These are phyloP conservation scores for Leptonema lineaticorne DNA, from an alignment of 1,140 invertebrate genomes.

Conservation along the genomic window DNA sequence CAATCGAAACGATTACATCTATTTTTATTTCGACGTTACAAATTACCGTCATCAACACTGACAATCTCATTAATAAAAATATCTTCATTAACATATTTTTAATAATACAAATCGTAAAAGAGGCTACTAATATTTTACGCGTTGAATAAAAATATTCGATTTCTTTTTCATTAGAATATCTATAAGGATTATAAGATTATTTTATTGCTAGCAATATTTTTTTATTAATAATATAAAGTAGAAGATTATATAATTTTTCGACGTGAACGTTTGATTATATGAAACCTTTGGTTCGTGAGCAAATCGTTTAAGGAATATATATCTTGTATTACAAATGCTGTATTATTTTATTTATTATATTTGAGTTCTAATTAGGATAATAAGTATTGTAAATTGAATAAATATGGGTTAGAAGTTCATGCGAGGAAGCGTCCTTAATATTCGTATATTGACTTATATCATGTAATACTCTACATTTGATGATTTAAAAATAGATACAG, in stretches of 20 bases:
- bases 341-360: neutral
- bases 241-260: neutral
- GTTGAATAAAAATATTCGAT: neutral
- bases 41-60: constrained; percentile 1
- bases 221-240: too few relatives aligned
- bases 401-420: constrained; percentile 10
- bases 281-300: neutral
- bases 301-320: neutral
- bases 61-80: constrained; percentile 1
- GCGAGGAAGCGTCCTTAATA: neutral
- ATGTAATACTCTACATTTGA: too few relatives aligned
- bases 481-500: too few relatives aligned
- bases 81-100: constrained; percentile 24
- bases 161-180: neutral
- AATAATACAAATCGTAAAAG: neutral
- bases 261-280: too few relatives aligned
- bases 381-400: constrained; percentile 22
- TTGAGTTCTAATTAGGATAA: neutral
- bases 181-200: neutral
- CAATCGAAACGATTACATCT: too few relatives aligned
- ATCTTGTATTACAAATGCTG: neutral
- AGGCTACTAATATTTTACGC: neutral
- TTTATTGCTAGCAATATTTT: neutral
- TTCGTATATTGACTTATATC: neutral
- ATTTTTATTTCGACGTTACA: too few relatives aligned